Conservation (phyloP, 2,797 vertebrate species). For the Vipera latastei region DNA sequence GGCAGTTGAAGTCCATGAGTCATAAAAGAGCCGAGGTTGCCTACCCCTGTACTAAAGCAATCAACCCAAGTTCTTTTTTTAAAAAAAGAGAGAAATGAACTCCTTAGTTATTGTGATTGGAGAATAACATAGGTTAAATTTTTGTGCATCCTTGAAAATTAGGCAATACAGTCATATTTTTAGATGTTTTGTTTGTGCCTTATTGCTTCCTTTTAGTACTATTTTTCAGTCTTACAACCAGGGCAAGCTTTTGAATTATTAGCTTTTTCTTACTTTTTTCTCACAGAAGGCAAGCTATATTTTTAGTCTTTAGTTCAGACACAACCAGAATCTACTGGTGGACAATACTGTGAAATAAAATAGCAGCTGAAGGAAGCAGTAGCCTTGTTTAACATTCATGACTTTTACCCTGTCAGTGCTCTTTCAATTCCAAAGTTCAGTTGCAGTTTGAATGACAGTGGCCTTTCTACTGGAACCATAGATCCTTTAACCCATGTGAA, state of each 20-base stretch:
- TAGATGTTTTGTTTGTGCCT: background rate
- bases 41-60: background rate
- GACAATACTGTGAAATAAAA: slow-evolving; percentile 15
- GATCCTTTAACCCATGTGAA: slow-evolving; percentile 27
- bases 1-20: no score
- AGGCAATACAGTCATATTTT: background rate
- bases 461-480: slow-evolving; percentile 19
- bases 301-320: background rate
- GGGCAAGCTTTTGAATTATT: background rate
- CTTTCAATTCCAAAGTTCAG: slow-evolving; percentile 21
- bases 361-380: background rate
- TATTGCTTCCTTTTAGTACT: background rate
- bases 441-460: slow-evolving; percentile 13
- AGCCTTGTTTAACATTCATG: slow-evolving; percentile 18
- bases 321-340: slow-evolving; percentile 10
- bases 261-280: background rate
- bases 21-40: no score
- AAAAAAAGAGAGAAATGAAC: background rate
- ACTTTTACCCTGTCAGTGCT: slow-evolving; percentile 1
- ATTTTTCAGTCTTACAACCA: background rate
- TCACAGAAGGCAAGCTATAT: background rate
- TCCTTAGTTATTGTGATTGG: background rate
- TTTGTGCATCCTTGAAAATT: background rate
- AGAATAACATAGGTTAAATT: background rate
- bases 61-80: background rate